Conservation (phyloP, 1,140 invertebrate genomes). For the Samia ricini region DNA sequence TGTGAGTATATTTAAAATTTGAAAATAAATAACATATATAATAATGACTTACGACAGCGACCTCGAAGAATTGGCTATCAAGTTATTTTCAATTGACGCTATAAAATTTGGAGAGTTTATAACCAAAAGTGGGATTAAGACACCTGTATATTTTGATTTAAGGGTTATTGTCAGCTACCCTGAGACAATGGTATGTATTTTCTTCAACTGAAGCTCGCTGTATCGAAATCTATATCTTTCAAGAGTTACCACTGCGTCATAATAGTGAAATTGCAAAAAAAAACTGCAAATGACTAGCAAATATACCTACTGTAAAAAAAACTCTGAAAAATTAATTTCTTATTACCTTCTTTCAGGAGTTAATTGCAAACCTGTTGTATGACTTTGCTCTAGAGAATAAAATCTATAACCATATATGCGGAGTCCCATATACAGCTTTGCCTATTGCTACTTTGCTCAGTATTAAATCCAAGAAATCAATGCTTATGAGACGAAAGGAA, state of each 20-base stretch:
- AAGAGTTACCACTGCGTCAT: too few species aligned
- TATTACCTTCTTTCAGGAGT: constrained; percentile 40
- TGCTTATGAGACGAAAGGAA: too few species aligned
- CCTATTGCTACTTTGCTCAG: too few species aligned
- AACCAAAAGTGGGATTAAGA: constrained; percentile 94
- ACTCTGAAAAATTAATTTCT: background rate
- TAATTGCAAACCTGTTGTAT: constrained; percentile 83
- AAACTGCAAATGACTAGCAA: too few species aligned
- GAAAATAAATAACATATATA: background rate
- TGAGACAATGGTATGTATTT: constrained; percentile 86
- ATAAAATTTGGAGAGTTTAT: constrained; percentile 97
- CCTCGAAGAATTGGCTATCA: constrained; percentile 58
- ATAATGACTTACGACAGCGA: constrained; percentile 45
- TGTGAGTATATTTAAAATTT: background rate
- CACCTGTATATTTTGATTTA: constrained; percentile 97
- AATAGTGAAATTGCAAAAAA: too few species aligned
- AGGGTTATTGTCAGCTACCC: constrained; percentile 95
- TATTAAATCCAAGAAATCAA: too few species aligned
- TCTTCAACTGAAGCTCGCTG: too few species aligned
- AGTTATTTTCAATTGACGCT: constrained; percentile 77
- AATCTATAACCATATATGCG: constrained; percentile 77
- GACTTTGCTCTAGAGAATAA: constrained; percentile 75
- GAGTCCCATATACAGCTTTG: too few species aligned
- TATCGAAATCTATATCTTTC: too few species aligned
- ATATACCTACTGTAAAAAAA: constrained; percentile 1